Evolutionary conservation across 2,797 vertebrate genomes (phyloP), one percentile per base, ranked within the genome.

Genomic region (Sebastes jordani): DNA sequence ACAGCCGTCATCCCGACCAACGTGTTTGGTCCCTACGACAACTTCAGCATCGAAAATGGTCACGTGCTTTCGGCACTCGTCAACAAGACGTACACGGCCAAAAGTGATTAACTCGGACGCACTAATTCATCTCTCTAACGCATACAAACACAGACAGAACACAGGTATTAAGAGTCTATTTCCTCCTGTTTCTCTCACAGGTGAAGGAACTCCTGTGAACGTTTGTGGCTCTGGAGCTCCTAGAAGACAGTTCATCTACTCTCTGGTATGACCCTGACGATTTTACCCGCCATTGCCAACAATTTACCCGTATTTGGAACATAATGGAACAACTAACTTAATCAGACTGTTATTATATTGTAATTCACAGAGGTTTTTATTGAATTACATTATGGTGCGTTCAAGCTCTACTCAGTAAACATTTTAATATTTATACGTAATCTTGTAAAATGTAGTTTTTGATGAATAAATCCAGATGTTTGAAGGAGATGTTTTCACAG

Each of bases 161-260:
- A 2, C 9, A 61, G 4, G 52, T 34, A 13, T 66, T 1, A 29
- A 22, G 0, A 14, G 55, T 55, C 9, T 55, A 5, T 60, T 11
- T 64, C 23, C 8, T 71, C 2, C 0, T 61, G 11, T 85, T n/a
- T 73, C 55, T 64, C 27, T 49, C n/a, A 23, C 23, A 87, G 82
- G 93, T 76, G 91, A 92, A 0, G 92, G 95, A 66, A 93, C 95
- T 0, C 65, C 95, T 13, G 78, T 98, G 86, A 94, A 87, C 0
- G 86, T 98, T 14, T 98, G 97, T 95, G 97, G 97, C n/a, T 95
- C 97, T 0, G 97, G 97, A 20, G 95, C 88, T 7, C 95, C 97
- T 0, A 93, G 93, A 61, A 94, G 97, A 46, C 97, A 98, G 85
- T 98, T 98, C 91, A 97, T 96, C 85, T 98, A 97, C 84, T 98